Evolutionary conservation across 2,113 vertebrate genomes (phyloP).

Genomic region (Larimichthys crocea): DNA sequence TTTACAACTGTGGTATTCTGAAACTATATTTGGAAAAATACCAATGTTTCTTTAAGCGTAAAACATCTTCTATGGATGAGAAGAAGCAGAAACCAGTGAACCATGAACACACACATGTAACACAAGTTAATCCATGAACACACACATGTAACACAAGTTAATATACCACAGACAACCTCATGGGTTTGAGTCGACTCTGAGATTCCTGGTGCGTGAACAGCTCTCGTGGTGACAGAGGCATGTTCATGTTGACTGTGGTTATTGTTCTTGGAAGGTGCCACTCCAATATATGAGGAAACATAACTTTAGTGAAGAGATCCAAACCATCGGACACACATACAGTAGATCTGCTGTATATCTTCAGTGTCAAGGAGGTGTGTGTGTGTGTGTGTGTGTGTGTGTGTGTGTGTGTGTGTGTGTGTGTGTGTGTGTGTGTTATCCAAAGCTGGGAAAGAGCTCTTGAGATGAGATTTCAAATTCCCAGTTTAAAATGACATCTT

Average conservation of each 20-base stretch:
- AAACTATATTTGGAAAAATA: too few relatives aligned
- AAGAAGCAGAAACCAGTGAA: neutral
- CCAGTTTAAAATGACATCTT: conserved; percentile 68
- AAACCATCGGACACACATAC: conserved; percentile 30
- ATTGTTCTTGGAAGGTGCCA: conserved; percentile 49
- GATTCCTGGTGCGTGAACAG: neutral
- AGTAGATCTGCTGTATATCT: conserved; percentile 6
- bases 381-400: neutral
- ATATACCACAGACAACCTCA: neutral
- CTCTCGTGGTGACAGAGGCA: conserved; percentile 8
- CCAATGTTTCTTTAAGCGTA: neutral
- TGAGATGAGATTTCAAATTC: conserved; percentile 53
- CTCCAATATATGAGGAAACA: conserved; percentile 40
- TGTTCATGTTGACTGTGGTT: conserved; percentile 37
- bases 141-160: neutral
- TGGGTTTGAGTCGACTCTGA: neutral
- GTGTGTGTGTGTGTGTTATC: conserved; percentile 31
- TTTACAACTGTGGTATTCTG: too few relatives aligned
- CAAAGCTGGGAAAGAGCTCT: conserved; percentile 14
- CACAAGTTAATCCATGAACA: neutral
- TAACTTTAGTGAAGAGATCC: conserved; percentile 24
- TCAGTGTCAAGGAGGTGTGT: neutral
- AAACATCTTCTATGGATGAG: neutral
- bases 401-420: neutral
- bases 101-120: neutral